Evolutionary conservation across 64 coral and sea anemone species (phyloP).

Genomic region (Acropora yongei): DNA sequence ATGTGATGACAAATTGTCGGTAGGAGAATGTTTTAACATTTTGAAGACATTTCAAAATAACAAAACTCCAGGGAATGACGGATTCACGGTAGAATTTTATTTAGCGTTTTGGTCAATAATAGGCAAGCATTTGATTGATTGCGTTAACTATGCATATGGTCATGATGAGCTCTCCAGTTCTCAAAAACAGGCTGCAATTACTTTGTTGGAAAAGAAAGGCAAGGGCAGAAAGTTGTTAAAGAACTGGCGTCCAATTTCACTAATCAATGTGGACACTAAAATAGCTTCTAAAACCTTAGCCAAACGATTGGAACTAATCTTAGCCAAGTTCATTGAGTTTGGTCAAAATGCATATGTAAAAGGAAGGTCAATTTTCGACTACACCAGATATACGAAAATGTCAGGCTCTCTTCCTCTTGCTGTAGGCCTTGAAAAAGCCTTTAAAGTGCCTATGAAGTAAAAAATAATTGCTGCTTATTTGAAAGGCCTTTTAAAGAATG

Average conservation of each 20-base stretch:
- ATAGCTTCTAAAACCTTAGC: neutral
- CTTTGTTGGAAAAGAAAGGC: conserved; percentile 53
- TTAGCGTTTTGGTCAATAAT: conserved; percentile 24
- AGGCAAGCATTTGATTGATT: neutral
- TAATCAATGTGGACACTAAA: no score
- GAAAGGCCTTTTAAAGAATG: no score
- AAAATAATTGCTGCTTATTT: no score
- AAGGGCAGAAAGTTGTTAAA: neutral
- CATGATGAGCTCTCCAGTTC: conserved; percentile 31
- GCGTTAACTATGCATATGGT: neutral
- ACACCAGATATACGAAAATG: no score
- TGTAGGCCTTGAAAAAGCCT: no score
- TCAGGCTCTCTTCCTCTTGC: no score
- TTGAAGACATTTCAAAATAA: neutral
- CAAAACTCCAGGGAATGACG: no score
- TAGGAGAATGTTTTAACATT: conserved; percentile 20
- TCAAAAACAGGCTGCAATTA: conserved; percentile 54
- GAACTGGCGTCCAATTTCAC: no score
- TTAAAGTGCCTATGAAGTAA: no score
- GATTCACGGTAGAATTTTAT: conserved; percentile 45
- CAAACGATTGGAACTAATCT: neutral
- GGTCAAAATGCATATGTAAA: no score
- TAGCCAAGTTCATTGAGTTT: neutral
- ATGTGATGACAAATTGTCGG: no score
- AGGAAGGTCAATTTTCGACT: no score